Evolutionary conservation across 2,113 vertebrate species (phyloP).

Genomic region (Acrocephalus arundinaceus): DNA sequence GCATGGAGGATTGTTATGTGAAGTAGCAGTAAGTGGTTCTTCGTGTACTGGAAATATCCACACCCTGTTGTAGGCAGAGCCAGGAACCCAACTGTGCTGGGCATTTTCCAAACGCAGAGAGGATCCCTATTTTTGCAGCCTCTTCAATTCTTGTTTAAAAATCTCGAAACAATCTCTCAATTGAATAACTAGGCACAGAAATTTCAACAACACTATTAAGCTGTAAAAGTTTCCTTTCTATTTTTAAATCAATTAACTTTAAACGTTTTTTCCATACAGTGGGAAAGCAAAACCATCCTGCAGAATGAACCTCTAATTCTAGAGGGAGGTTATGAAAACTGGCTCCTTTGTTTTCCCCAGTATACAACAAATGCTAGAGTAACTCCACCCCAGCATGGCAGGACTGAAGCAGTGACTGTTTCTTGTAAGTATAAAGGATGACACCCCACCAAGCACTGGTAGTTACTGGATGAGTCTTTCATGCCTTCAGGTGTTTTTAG

Average conservation of each 20-base stretch:
- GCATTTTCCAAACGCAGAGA: neutral
- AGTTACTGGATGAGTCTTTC: neutral
- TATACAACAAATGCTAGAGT: constrained; percentile 93
- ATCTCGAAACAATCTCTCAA: neutral
- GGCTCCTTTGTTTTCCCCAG: constrained; percentile 96
- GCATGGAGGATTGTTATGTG: neutral
- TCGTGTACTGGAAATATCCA: neutral
- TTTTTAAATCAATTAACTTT: neutral
- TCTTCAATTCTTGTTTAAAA: neutral
- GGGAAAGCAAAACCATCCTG: constrained; percentile 92
- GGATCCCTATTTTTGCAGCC: neutral
- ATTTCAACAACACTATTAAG: neutral
- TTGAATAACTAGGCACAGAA: neutral
- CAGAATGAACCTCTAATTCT: constrained; percentile 89
- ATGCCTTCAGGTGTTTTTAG: neutral
- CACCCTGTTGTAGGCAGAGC: neutral
- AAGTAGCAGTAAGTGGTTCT: neutral
- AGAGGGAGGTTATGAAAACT: constrained; percentile 97
- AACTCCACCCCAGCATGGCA: constrained; percentile 79
- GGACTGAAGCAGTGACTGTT: constrained; percentile 78
- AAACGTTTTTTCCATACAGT: constrained; percentile 73
- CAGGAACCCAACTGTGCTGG: neutral
- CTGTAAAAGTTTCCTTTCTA: neutral
- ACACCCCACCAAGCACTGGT: neutral
- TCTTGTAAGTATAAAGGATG: constrained; percentile 81